Evolutionary conservation across 1,140 invertebrate genomes (phyloP), one percentile per base, ranked within the genome.

Genomic region (Harlomillsia oculata): DNA sequence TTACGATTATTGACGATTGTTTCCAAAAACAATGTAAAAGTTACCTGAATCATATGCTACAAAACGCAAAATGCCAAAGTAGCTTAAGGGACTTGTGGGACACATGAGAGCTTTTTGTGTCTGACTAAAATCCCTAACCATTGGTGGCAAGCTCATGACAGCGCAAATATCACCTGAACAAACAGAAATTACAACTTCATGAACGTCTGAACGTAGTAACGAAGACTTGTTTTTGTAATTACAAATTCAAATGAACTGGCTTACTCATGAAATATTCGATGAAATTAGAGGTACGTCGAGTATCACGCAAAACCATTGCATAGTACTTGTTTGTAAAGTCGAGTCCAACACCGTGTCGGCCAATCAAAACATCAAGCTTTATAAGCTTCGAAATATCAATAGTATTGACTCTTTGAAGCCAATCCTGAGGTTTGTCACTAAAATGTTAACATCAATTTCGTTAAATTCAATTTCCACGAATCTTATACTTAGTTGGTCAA

Each of bases 101-200:
- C 63, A 52, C 40, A 65, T 43, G 3, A 61, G 18, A 20, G 53
- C 56, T 29, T 65, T 65, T 20, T 65, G 63, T 6, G 59, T 60
- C 49, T 61, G 59, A 44, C 59, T 56, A 40, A 59, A 53, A 44
- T 65, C 63, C 43, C 59, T 20, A n/a, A 65, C 59, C 29, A 65
- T 45, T n/a, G 63, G 63, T 13, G 53, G 56, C 16, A 32, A 14
- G 11, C 59, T 53, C 23, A 61, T 46, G 41, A 32, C 51, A n/a
- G 45, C 52, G 44, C 55, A 56, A 23, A 65, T 60, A 13, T 57
- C 53, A 49, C 45, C 60, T 61, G 37, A 16, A 58, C 11, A 54
- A 43, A 44, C 46, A 21, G 55, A 25, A 25, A 18, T 37, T 4
- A 43, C 1, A 46, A 26, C 14, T 30, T 21, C 8, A 40, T 48